Base-by-base conservation (phyloP, 35 echinoderm and acorn worm genomes). In the Strongylocentrotus purpuratus region DNA sequence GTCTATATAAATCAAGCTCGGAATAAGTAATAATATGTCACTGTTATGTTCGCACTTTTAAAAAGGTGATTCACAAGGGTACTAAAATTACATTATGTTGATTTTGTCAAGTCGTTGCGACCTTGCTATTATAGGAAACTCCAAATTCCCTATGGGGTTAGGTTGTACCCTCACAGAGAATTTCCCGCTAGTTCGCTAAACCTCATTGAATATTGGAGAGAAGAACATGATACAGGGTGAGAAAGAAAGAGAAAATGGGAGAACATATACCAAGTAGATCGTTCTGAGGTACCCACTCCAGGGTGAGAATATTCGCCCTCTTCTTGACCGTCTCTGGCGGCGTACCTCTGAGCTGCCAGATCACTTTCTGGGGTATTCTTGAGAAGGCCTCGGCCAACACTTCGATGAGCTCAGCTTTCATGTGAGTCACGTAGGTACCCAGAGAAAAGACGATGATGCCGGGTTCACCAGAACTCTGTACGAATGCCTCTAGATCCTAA, bases 271-370 rank as follows among this genome's bases (percentile, higher is more conserved):
- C 97, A 46, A 97, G 85, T 46, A 97, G 52, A 91, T 97, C 97
- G 85, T 97, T 97, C 94, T 97, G 97, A 12, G 97, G 97, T 2
- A 97, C 18, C 97, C 97, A 97, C 28, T 94, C 88, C 91, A 95
- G 92, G 0, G 94, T 71, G 78, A 88, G 96, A 31, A 96, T 92
- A 52, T 97, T 97, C 4, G 46, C 20, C 7, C 61, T 86, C 1
- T 45, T 31, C n/a, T 59, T 35, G n/a, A 93, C 48, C 46, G 9
- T 32, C 46, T 31, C 18, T 4, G 96, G 93, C 5, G n/a, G 92
- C 0, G 9, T 48, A 6, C 65, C 94, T n/a, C 87, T 47, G 8
- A 95, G 48, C 48, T 96, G 94, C 97, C 97, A 97, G 9, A 96
- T 61, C 5, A 97, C 97, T 47, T 94, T 97, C 91, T 97, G 97